Conservation (phyloP, 2,888 invertebrate species). For the Eucriotettix oculatus region DNA sequence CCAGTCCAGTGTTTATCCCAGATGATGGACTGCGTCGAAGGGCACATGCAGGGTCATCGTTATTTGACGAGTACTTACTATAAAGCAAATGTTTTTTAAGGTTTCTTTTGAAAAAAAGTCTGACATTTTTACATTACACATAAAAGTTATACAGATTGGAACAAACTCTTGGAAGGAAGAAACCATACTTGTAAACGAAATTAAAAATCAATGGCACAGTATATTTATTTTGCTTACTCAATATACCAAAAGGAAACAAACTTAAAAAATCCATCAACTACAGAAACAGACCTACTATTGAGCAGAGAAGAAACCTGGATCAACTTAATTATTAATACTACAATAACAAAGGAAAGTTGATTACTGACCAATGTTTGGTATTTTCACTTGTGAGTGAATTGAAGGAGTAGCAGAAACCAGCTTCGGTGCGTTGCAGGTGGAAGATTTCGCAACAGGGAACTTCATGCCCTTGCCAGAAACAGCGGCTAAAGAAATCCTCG, state of each 20-base stretch:
- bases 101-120: too few species aligned
- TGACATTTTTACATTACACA: not conserved
- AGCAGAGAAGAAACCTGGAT: not conserved
- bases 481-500: constrained; percentile 16
- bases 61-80: not conserved
- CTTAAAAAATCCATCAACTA: not conserved
- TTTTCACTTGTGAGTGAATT: constrained; percentile 17
- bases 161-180: not conserved
- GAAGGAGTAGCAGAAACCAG: constrained; percentile 19
- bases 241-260: not conserved
- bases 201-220: not conserved
- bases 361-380: constrained; percentile 12
- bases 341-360: too few species aligned
- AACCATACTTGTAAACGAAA: not conserved
- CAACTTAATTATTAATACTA: not conserved
- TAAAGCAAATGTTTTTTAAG: too few species aligned
- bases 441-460: constrained; percentile 17
- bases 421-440: constrained; percentile 17
- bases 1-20: not conserved
- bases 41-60: not conserved
- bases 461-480: constrained; percentile 17
- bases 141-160: not conserved
- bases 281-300: not conserved
- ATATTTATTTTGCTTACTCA: not conserved
- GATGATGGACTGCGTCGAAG: not conserved